Evolutionary conservation across 2,113 vertebrate species (phyloP), one percentile per base, ranked within the genome.

Genomic region (Lepus americanus): DNA sequence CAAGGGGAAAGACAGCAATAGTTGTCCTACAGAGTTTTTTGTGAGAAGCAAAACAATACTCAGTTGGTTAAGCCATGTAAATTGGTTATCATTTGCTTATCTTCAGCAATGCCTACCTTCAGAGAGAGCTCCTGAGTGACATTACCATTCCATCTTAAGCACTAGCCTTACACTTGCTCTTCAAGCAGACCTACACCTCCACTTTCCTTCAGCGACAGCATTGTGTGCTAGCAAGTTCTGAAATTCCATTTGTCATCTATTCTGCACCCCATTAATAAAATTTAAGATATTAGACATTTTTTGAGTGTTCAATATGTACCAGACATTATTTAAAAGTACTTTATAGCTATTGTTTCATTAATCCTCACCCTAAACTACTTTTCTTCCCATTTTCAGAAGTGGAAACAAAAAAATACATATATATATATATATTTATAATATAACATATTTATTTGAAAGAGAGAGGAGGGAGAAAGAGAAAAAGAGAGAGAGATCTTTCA

Each of bases 231-330:
- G 64, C 70, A 29, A 61, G 76, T 85, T 63, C 90, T 53, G 39
- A 95, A 94, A 80, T 95, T 90, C 55, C n/a, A 39, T 91, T 70
- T 29, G 91, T 66, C n/a, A 55, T 63, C 63, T 74, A 25, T 78
- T 88, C 53, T 94, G 61, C 4, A 61, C 8, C 36, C 67, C 72
- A 29, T 36, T 25, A 63, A 66, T 27, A 66, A 66, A 27, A 70
- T 33, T 39, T 66, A 67, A 20, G 63, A 17, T 44, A 63, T 88
- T 23, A 85, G 36, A 70, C 25, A 94, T 61, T 83, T 74, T 51
- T 25, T 78, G 23, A 85, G 44, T 63, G 9, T 12, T 61, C 90
- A 88, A 14, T n/a, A 25, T 77, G 19, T 66, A 31, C 49, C 22
- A 72, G 73, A 66, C 67, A 63, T 72, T 63, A 67, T 83, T 59